Conservation (phyloP, 2,113 vertebrate genomes). For the Syngnathus typhle region DNA sequence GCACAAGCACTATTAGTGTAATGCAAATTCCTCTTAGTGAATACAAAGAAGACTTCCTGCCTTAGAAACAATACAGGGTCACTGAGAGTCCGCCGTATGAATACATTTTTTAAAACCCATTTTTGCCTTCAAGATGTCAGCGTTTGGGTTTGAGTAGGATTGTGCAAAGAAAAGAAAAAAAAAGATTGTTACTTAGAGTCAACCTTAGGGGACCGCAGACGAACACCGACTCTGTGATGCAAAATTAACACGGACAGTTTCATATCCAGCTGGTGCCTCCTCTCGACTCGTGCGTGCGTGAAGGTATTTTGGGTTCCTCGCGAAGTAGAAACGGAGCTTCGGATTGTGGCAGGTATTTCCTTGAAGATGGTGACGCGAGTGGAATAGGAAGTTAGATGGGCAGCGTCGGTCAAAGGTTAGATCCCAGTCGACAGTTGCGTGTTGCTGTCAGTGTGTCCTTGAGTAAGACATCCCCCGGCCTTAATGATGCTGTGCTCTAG, state of each 20-base stretch:
- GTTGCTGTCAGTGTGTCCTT: conserved; percentile 51
- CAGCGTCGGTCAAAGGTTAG: conserved; percentile 44
- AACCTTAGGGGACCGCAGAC: background rate
- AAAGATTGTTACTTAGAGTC: too few species aligned
- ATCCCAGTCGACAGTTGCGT: conserved; percentile 41
- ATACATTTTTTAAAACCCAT: background rate
- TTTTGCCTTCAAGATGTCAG: background rate
- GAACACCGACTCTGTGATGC: conserved; percentile 19
- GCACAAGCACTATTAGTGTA: conserved; percentile 20
- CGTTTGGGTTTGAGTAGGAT: background rate
- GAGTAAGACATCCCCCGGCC: conserved; percentile 40
- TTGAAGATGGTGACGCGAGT: background rate
- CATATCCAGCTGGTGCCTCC: conserved; percentile 47
- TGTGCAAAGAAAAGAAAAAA: background rate
- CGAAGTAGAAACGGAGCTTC: background rate
- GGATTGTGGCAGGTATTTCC: background rate
- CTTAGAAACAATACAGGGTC: background rate
- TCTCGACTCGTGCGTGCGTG: conserved; percentile 2
- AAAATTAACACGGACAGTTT: conserved; percentile 53
- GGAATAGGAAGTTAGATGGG: conserved; percentile 28
- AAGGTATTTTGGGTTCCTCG: conserved; percentile 7
- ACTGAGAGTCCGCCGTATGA: background rate
- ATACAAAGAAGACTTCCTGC: conserved; percentile 10
- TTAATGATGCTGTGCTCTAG: conserved; percentile 34
- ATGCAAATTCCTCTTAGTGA: conserved; percentile 33